Evolutionary conservation across 2,113 vertebrate genomes (phyloP).

Genomic region (Platichthys stellatus): DNA sequence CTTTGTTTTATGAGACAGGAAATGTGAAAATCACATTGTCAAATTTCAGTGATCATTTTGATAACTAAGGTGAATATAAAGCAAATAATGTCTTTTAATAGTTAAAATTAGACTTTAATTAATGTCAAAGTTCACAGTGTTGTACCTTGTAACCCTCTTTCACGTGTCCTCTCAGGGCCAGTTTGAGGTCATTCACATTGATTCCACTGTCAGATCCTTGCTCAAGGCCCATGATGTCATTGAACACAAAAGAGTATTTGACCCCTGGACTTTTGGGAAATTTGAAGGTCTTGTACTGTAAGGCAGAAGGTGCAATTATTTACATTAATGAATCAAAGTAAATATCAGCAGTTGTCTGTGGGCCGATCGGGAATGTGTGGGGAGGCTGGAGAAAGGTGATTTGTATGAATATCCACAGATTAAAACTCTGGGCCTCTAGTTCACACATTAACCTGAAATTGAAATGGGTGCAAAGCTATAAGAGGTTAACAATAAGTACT

Average conservation of each 20-base stretch:
- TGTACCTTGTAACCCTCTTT: slow-evolving; percentile 40
- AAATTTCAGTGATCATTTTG: neutral
- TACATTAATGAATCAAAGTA: neutral
- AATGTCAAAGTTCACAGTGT: neutral
- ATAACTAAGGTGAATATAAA: neutral
- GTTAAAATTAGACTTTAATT: no score
- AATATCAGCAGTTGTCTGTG: no score
- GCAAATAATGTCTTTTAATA: neutral
- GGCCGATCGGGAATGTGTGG: no score
- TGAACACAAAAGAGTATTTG: neutral
- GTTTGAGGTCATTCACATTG: slow-evolving; percentile 19
- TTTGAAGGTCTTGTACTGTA: slow-evolving; percentile 43
- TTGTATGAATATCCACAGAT: no score
- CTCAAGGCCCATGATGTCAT: slow-evolving; percentile 51
- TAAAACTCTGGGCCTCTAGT: no score
- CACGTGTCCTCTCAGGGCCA: slow-evolving; percentile 46
- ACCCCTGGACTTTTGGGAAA: neutral
- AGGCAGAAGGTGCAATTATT: neutral
- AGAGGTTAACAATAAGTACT: no score
- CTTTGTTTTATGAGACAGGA: no score
- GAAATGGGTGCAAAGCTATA: no score
- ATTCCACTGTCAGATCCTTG: neutral
- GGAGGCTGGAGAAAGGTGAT: no score
- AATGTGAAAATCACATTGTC: no score
- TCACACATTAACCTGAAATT: no score